Conservation (phyloP, 2,797 vertebrate genomes). For the Gouania willdenowi region DNA sequence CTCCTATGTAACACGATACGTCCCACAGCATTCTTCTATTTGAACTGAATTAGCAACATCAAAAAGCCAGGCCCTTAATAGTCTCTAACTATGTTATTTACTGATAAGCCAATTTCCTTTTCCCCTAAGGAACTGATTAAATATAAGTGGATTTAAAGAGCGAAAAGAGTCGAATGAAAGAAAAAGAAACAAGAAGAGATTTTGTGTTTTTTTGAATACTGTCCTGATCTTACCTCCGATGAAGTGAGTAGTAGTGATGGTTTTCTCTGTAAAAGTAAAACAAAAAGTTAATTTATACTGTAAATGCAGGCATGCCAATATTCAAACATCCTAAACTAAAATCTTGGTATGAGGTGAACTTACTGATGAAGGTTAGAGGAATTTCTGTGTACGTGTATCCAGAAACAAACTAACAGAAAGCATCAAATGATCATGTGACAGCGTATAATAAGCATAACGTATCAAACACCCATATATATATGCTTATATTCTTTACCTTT, state of each 20-base stretch:
- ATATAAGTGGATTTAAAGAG: conserved; percentile 11
- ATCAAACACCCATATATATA: not conserved
- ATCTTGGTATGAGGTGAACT: conserved; percentile 58
- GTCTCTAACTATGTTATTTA: conserved; percentile 6
- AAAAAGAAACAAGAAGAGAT: conserved; percentile 1
- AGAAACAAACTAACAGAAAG: conserved; percentile 77
- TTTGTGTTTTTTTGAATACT: no score
- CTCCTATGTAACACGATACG: conserved; percentile 31
- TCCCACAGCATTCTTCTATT: conserved; percentile 14
- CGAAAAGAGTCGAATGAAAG: not conserved
- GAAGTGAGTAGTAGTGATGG: conserved; percentile 58
- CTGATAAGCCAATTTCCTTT: conserved; percentile 46
- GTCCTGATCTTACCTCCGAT: conserved; percentile 62
- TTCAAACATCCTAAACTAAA: not conserved
- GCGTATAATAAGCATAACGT: not conserved
- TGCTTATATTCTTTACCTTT: conserved; percentile 72
- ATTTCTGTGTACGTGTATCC: conserved; percentile 87
- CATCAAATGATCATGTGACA: conserved; percentile 19
- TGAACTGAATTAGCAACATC: conserved; percentile 8
- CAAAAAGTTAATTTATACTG: not conserved
- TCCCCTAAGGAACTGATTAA: conserved; percentile 34
- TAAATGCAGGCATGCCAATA: not conserved
- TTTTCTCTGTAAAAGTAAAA: conserved; percentile 54
- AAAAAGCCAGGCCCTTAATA: conserved; percentile 3
- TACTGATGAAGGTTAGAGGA: conserved; percentile 89